phyloP scores from a whole-genome alignment of 2,888 invertebrate species.

The Dendrolimus pini region DNA sequence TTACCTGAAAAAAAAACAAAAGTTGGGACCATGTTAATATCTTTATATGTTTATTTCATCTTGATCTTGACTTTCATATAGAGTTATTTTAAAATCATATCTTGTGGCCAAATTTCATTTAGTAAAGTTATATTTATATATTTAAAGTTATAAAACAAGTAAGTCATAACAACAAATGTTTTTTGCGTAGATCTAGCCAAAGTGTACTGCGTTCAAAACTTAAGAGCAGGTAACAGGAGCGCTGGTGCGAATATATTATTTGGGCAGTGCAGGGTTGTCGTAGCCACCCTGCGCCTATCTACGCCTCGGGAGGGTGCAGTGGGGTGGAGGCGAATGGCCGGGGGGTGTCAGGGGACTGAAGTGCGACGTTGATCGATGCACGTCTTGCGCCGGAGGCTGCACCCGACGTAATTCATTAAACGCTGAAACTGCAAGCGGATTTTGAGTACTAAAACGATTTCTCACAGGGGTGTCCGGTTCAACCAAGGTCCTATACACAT shows the following conservation, averaged over 20 bases:
- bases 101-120: too few species aligned
- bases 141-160: too few species aligned
- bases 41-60: too few species aligned
- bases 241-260: slow-evolving; percentile 67
- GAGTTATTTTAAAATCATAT: too few species aligned
- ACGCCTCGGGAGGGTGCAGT: slow-evolving; percentile 22
- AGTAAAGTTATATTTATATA: too few species aligned
- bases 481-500: neutral
- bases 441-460: slow-evolving; percentile 76
- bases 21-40: too few species aligned
- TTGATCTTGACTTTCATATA: too few species aligned
- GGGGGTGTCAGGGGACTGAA: slow-evolving; percentile 18
- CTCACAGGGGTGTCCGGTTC: slow-evolving; percentile 67
- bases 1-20: too few species aligned
- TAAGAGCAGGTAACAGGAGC: too few species aligned
- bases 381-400: slow-evolving; percentile 79
- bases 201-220: too few species aligned
- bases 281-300: slow-evolving; percentile 55
- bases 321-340: slow-evolving; percentile 22
- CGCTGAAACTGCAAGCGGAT: slow-evolving; percentile 74
- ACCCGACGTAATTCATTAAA: slow-evolving; percentile 77
- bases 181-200: too few species aligned
- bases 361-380: slow-evolving; percentile 80
- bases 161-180: too few species aligned
- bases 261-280: slow-evolving; percentile 61